These are phyloP conservation scores for Agriopis leucophaearia DNA, from an alignment of 2,888 invertebrate genomes.

Conservation along the genomic window DNA sequence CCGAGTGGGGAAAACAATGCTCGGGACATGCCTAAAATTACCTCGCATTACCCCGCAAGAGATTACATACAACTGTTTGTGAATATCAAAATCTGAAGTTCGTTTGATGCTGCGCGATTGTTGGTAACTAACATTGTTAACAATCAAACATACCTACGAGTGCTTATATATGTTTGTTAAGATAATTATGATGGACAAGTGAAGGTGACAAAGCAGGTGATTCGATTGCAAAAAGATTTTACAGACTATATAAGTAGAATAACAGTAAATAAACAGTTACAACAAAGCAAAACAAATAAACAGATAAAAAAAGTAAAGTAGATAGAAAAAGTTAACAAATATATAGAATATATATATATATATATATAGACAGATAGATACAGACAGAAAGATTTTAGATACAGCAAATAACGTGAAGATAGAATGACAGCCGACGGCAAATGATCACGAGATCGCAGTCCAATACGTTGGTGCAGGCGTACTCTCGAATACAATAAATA, in stretches of 20 bases:
- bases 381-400: too few species aligned
- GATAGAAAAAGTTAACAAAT: too few species aligned
- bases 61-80: conserved; percentile 66
- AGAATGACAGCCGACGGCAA: too few species aligned
- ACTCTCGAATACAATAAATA: too few species aligned
- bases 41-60: conserved; percentile 59
- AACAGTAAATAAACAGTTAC: background rate
- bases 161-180: conserved; percentile 52
- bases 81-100: conserved; percentile 67
- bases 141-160: conserved; percentile 55
- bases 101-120: conserved; percentile 68
- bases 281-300: too few species aligned
- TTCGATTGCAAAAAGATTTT: background rate
- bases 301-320: too few species aligned
- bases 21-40: conserved; percentile 73
- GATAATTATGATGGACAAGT: conserved; percentile 34
- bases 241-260: background rate
- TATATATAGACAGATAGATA: too few species aligned
- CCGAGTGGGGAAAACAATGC: conserved; percentile 72
- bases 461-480: too few species aligned
- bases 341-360: too few species aligned
- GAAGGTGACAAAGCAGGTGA: conserved; percentile 48
- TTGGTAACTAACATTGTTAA: conserved; percentile 58
- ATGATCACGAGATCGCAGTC: too few species aligned
- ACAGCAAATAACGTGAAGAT: too few species aligned